A percentile compares a stretch with the other conserved stretches of the same genome.
Conservation (phyloP, 1,140 invertebrate genomes). For the Atta cephalotes region DNA sequence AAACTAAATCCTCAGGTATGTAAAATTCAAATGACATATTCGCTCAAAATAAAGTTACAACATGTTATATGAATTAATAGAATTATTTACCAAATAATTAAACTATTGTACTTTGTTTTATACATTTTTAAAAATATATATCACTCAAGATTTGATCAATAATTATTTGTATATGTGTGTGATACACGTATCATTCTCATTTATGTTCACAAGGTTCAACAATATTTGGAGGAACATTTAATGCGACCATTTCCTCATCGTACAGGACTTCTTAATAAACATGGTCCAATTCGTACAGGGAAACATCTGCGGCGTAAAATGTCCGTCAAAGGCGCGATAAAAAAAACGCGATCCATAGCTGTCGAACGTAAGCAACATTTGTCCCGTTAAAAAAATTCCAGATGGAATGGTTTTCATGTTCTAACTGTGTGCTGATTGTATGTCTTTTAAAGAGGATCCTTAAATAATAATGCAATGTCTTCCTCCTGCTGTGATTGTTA, state of each 20-base stretch:
- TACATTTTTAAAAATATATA: neutral
- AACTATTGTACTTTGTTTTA: constrained; percentile 1
- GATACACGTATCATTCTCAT: constrained; percentile 22
- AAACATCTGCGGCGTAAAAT: constrained; percentile 89
- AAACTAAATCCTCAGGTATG: constrained; percentile 85
- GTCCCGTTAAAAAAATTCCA: constrained; percentile 24
- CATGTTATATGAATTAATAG: neutral
- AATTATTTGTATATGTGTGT: neutral
- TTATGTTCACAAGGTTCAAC: constrained; percentile 89
- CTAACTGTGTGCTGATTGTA: constrained; percentile 72
- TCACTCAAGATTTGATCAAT: neutral
- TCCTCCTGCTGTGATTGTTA: constrained; percentile 74
- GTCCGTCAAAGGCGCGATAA: constrained; percentile 95
- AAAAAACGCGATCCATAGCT: constrained; percentile 94
- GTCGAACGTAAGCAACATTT: constrained; percentile 90
- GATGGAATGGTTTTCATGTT: constrained; percentile 57
- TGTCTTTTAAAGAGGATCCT: constrained; percentile 70
- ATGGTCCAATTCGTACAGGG: constrained; percentile 84
- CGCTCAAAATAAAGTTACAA: neutral
- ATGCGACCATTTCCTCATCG: constrained; percentile 92
- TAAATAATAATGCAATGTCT: constrained; percentile 76
- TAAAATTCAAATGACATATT: constrained; percentile 51
- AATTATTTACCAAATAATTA: constrained; percentile 12
- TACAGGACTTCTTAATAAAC: constrained; percentile 88
- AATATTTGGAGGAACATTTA: constrained; percentile 95